Conservation (phyloP, 1,140 invertebrate species). For the Mesaphorura yosii region DNA sequence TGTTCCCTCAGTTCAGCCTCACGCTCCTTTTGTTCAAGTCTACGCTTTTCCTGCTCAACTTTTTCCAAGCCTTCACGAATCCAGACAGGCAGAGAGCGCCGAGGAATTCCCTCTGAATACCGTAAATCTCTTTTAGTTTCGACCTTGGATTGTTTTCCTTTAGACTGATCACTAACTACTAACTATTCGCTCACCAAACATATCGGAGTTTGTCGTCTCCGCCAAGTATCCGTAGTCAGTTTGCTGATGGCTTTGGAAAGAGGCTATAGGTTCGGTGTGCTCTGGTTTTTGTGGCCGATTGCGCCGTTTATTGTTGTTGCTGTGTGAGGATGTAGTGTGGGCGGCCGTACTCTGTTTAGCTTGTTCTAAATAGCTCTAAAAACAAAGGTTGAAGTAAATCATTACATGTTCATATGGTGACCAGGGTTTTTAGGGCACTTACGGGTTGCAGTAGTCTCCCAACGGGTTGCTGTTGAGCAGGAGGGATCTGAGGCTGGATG, state of each 20-base stretch:
- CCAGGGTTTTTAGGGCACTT: too few species aligned
- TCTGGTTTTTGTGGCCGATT: not conserved
- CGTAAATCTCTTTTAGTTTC: not conserved
- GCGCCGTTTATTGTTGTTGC: too few species aligned
- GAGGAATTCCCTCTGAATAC: slow-evolving; percentile 67
- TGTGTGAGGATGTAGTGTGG: too few species aligned
- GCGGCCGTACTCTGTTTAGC: too few species aligned
- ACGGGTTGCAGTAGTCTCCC: too few species aligned
- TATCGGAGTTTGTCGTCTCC: not conserved
- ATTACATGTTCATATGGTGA: too few species aligned
- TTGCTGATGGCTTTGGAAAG: not conserved
- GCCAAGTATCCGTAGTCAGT: not conserved
- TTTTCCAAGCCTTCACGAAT: slow-evolving; percentile 91
- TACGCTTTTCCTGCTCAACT: slow-evolving; percentile 90
- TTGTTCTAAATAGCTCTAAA: too few species aligned
- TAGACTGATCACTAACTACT: not conserved
- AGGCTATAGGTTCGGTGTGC: not conserved
- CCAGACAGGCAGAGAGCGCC: slow-evolving; percentile 86
- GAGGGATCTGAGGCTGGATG: too few species aligned
- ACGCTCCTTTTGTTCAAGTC: slow-evolving; percentile 66
- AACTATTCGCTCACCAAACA: not conserved
- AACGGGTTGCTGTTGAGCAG: too few species aligned
- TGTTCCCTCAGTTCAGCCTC: slow-evolving; percentile 45
- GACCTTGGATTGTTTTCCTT: not conserved
- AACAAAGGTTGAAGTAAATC: too few species aligned